These are phyloP conservation scores for Drosophila suzukii DNA, from an alignment of 1,140 invertebrate species.

Conservation along the genomic window DNA sequence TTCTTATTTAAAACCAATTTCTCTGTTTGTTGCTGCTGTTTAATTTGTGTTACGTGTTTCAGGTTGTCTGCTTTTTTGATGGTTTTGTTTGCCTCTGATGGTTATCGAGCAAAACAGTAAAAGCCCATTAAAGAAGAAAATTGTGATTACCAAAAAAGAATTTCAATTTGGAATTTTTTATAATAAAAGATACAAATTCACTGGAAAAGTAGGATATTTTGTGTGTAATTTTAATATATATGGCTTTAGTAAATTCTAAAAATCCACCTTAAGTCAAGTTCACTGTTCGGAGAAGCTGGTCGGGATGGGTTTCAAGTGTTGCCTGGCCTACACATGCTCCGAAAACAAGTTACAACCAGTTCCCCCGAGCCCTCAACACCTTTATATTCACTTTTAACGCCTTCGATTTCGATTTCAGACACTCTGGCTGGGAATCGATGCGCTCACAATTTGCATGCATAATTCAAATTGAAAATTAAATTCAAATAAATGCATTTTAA, in stretches of 20 bases:
- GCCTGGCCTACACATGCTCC: conserved; percentile 34
- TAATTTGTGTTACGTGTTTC: conserved; percentile 70
- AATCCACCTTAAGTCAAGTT: background rate
- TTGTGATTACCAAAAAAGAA: too few species aligned
- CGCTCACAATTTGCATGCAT: conserved; percentile 67
- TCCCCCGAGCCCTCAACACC: conserved; percentile 8
- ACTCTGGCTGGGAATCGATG: conserved; percentile 7
- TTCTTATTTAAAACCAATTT: background rate
- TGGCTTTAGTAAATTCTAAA: too few species aligned
- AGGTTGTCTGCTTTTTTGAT: conserved; percentile 28
- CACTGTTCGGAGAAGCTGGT: conserved; percentile 5
- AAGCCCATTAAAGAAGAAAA: background rate
- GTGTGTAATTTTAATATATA: too few species aligned
- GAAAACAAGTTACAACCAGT: conserved; percentile 32
- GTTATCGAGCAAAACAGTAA: conserved; percentile 48
- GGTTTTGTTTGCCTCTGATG: conserved; percentile 24
- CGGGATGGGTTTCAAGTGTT: conserved; percentile 11
- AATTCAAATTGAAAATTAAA: conserved; percentile 75
- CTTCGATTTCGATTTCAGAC: conserved; percentile 16
- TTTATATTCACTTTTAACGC: conserved; percentile 4
- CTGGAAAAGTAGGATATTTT: too few species aligned
- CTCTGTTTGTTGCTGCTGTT: conserved; percentile 50
- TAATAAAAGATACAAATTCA: too few species aligned
- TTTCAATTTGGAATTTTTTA: too few species aligned
- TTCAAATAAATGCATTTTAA: conserved; percentile 72